phyloP scores from a whole-genome alignment of 2,797 vertebrate species.

The Taenioides sp. region DNA sequence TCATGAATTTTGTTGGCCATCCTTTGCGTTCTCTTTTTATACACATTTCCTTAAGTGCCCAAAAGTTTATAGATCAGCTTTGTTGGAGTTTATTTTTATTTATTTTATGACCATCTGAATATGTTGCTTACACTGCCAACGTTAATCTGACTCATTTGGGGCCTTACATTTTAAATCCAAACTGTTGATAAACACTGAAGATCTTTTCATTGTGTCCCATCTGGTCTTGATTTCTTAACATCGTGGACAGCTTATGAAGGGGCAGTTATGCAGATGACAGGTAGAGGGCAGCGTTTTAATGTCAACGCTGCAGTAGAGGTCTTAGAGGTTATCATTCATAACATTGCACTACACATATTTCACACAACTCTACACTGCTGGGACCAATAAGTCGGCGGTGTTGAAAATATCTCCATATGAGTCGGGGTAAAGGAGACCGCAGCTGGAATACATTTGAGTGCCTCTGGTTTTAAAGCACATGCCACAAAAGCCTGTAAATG shows the following conservation, averaged over 20 bases:
- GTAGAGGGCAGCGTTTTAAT: constrained; percentile 11
- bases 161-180: constrained; percentile 4
- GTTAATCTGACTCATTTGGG: constrained; percentile 15
- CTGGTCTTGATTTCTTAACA: constrained; percentile 11
- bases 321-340: constrained; percentile 10
- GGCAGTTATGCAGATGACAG: background rate
- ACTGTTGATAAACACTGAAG: constrained; percentile 13
- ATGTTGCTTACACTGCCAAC: constrained; percentile 16
- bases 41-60: background rate
- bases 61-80: background rate
- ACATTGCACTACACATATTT: constrained; percentile 9
- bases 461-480: constrained; percentile 33
- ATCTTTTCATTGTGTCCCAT: constrained; percentile 23
- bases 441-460: constrained; percentile 54
- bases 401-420: constrained; percentile 18
- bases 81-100: constrained; percentile 15
- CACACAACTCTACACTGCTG: background rate
- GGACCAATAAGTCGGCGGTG: constrained; percentile 11
- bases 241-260: background rate
- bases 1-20: background rate
- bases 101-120: background rate
- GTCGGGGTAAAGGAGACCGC: constrained; percentile 26
- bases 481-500: constrained; percentile 29
- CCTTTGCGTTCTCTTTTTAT: no score
- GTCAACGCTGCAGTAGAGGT: background rate